Evolutionary conservation across 2,113 vertebrate genomes (phyloP).

Genomic region (Passer domesticus): DNA sequence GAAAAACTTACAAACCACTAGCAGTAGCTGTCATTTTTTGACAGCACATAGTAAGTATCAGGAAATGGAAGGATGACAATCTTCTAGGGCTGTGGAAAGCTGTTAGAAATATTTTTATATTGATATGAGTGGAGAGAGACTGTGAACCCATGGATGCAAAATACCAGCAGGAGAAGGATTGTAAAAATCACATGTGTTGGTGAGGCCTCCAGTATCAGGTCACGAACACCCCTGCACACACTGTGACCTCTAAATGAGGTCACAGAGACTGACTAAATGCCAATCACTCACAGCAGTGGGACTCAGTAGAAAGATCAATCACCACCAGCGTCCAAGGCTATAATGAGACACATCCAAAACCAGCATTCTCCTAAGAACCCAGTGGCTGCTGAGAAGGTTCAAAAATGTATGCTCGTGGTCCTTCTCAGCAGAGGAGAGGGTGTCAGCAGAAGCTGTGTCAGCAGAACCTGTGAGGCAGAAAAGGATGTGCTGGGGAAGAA

Average conservation of each 20-base stretch:
- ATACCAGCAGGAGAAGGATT: neutral
- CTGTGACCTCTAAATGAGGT: neutral
- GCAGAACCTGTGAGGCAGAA: neutral
- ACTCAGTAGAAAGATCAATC: neutral
- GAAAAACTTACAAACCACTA: neutral
- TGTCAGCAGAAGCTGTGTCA: neutral
- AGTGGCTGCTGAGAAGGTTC: fast-evolving
- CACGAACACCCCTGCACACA: neutral
- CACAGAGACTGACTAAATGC: neutral
- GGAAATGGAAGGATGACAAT: neutral
- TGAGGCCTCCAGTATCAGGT: neutral
- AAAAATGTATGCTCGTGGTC: neutral
- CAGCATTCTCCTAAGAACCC: fast-evolving
- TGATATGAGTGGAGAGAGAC: neutral
- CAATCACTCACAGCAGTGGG: neutral
- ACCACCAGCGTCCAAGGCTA: neutral
- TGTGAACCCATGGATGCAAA: neutral
- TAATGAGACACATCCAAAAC: neutral
- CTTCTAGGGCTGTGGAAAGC: neutral
- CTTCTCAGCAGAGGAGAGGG: neutral
- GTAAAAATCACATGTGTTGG: neutral
- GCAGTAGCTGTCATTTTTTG: neutral
- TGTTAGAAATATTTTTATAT: neutral
- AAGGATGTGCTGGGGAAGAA: neutral
- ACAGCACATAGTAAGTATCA: neutral